phyloP scores from a whole-genome alignment of 2,797 vertebrate species.

The Sebastes melanostomus region DNA sequence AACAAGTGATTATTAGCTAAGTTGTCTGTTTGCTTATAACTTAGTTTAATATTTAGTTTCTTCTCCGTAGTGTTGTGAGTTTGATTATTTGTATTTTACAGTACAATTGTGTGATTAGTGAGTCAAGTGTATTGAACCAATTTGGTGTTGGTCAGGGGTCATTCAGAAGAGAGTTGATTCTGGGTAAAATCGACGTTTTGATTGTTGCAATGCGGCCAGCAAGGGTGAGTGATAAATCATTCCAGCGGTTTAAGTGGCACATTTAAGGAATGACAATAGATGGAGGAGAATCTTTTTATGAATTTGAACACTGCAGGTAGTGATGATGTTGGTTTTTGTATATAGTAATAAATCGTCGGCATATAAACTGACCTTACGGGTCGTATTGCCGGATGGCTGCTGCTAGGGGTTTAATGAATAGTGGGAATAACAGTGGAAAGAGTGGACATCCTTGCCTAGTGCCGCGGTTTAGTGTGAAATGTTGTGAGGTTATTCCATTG shows the following conservation, averaged over 20 bases:
- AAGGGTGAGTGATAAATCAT: neutral
- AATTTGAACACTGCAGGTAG: neutral
- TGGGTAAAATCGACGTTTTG: neutral
- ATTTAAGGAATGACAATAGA: neutral
- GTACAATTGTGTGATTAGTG: neutral
- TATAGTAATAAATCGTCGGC: neutral
- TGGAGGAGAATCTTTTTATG: neutral
- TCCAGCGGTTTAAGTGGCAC: neutral
- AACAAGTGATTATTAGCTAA: neutral
- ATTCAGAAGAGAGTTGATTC: neutral
- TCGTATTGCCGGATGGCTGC: neutral
- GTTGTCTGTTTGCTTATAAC: conserved; percentile 2
- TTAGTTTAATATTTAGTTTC: neutral
- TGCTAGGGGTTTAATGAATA: neutral
- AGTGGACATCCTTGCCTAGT: neutral
- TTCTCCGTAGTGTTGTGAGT: neutral
- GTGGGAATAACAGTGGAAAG: neutral
- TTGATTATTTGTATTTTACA: neutral
- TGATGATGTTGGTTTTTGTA: neutral
- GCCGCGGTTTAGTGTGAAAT: neutral
- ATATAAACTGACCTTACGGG: neutral
- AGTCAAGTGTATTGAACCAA: neutral
- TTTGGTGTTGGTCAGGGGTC: neutral
- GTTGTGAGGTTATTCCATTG: neutral
- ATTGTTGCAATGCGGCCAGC: neutral